phyloP scores from a whole-genome alignment of 2,113 vertebrate species.

The Chloropsis hardwickii region DNA sequence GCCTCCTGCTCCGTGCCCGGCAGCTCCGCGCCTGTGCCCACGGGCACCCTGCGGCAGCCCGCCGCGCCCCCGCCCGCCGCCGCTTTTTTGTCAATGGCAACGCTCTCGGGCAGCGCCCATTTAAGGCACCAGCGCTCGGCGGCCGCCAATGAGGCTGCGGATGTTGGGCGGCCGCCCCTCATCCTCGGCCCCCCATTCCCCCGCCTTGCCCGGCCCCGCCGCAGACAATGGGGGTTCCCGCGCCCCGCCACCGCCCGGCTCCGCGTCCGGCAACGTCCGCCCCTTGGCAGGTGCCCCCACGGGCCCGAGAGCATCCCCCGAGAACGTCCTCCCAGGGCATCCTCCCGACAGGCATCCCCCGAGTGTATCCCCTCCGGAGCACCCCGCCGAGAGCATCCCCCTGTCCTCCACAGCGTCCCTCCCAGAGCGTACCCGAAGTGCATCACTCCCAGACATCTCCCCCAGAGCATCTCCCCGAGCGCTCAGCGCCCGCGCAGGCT shows the following conservation, averaged over 20 bases:
- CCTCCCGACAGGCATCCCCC: background rate
- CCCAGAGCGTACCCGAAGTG: background rate
- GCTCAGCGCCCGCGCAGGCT: background rate
- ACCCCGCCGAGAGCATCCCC: background rate
- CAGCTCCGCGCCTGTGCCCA: background rate
- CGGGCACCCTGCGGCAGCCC: background rate
- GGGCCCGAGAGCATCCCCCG: background rate
- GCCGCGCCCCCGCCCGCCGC: background rate
- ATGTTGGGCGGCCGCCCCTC: slow-evolving; percentile 4
- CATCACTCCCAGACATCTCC: background rate
- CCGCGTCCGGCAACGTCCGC: background rate
- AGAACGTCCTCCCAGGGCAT: background rate
- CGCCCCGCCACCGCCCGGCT: background rate
- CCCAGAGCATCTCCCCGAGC: background rate
- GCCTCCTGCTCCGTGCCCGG: background rate
- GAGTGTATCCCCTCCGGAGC: background rate
- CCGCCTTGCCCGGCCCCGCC: background rate
- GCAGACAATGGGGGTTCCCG: slow-evolving; percentile 13
- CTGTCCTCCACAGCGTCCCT: background rate
- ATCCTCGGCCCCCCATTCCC: background rate
- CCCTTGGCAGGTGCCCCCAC: background rate
- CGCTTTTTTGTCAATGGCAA: background rate
- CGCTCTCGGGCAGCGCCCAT: background rate
- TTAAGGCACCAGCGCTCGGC: slow-evolving; percentile 61
- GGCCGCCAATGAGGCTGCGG: slow-evolving; percentile 71